phyloP scores from a whole-genome alignment of 1,140 invertebrate species.

The Ooceraea biroi region DNA sequence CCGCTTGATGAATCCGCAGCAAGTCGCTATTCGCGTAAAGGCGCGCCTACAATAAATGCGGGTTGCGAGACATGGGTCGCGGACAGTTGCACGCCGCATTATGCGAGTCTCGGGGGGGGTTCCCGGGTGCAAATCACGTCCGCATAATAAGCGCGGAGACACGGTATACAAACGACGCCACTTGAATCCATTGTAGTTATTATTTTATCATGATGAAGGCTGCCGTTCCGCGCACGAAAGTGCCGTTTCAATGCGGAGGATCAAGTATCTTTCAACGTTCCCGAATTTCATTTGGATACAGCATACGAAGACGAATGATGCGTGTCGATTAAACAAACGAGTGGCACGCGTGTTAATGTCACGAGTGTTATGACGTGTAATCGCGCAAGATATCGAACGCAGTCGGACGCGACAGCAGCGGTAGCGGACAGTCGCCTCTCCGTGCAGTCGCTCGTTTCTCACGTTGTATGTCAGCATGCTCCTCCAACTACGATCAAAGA shows the following conservation, averaged over 20 bases:
- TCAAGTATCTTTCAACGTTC: not conserved
- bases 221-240: no score
- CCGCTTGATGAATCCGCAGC: slow-evolving; percentile 53
- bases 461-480: slow-evolving; percentile 48
- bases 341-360: not conserved
- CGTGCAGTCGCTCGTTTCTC: slow-evolving; percentile 50
- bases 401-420: slow-evolving; percentile 21
- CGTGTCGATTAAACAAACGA: slow-evolving; percentile 13
- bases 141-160: not conserved
- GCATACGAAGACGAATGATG: not conserved
- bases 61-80: slow-evolving; percentile 1
- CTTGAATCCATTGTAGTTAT: not conserved
- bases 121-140: not conserved
- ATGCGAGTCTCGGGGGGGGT: not conserved
- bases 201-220: not conserved
- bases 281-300: not conserved
- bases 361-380: slow-evolving; percentile 12
- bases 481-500: slow-evolving; percentile 46
- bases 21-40: slow-evolving; percentile 47
- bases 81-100: slow-evolving; percentile 1
- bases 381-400: slow-evolving; percentile 35
- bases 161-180: not conserved
- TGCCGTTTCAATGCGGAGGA: no score
- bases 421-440: not conserved
- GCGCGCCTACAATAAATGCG: slow-evolving; percentile 45